Evolutionary conservation across 1,140 invertebrate species (phyloP), one percentile per base, ranked within the genome.

Genomic region (Varroa destructor): DNA sequence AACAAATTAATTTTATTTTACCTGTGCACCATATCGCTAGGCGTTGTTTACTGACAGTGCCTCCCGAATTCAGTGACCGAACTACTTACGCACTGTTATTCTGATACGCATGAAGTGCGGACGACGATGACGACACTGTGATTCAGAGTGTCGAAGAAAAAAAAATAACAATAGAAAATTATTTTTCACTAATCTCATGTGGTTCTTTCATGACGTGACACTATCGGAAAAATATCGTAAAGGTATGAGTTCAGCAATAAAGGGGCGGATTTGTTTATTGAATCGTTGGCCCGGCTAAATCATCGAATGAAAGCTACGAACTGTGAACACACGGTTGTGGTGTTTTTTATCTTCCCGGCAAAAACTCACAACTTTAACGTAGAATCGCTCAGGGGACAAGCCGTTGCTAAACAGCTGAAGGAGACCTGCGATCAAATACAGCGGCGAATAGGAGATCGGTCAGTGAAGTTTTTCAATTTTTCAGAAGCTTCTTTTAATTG

Each of bases 341-440:
- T 82, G 14, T 84, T 84, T 74, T 74, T 84, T n/a, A 84, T 84
- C 72, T 84, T 84, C 75, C 83, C 83, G 10, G 80, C 83, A 1
- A 75, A 76, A 14, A 82, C 82, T 55, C 83, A 82, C 74, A 83
- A 82, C 72, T 84, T 84, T 75, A 84, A 84, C 74, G 81, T 84
- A n/a, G 83, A 84, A 71, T 84, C 83, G 12, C 76, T 84, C 5
- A 74, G 80, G 74, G 84, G 83, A 54, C 84, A 84, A 75, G 82
- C 83, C 46, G 82, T 84, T 54, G 79, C 80, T 56, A 84, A 84
- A 75, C 81, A 83, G 75, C 77, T 67, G 12, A 67, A 67, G 61
- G 61, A 84, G 5, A 84, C 82, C 4, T 80, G 83, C 8, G 76
- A 76, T 25, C 77, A 79, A 70, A 78, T 84, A 55, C 80, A 83